Evolutionary conservation across 2,797 vertebrate species (phyloP), one percentile per base, ranked within the genome.

Genomic region (Brachyrhaphis roseni): DNA sequence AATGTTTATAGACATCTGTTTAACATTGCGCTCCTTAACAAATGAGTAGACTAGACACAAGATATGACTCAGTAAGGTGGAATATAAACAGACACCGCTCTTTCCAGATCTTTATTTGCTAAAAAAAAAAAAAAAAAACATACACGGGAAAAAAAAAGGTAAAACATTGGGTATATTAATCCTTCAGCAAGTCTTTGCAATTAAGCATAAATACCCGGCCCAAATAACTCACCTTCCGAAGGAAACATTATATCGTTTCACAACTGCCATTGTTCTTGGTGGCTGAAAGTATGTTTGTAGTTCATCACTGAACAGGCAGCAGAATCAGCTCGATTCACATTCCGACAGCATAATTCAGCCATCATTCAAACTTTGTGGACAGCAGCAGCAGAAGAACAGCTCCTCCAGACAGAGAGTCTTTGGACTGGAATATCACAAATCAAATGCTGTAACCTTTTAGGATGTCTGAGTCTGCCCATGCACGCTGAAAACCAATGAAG

Each of bases 301-400:
- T 93, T 93, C 91, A 88, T 95, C 94, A 95, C 93, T 95, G 93
- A 92, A 88, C 86, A 88, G 90, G 81, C 89, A 89, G 90, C 91
- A 83, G 88, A 87, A 85, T 89, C 74, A 78, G 89, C 87, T 88
- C 75, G 87, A 93, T 95, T 95, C 92, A 94, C 87, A 91, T 91
- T 90, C 91, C 82, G 80, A 93, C 84, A 78, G 91, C 91, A 91
- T 91, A 92, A 93, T 94, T 89, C 90, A 90, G 91, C 88, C 82
- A 93, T 95, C 93, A 87, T 95, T 95, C 95, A 95, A 95, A 94
- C 86, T 93, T 93, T 93, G 92, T 90, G 89, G 91, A 94, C 92
- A 90, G 92, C 89, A 84, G 88, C 92, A 95, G 93, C 91, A 89
- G 92, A 88, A 84, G 90, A 90, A 91, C 89, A 84, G 86, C 89